Evolutionary conservation across 2,113 vertebrate species (phyloP).

Genomic region (Ictalurus furcatus): DNA sequence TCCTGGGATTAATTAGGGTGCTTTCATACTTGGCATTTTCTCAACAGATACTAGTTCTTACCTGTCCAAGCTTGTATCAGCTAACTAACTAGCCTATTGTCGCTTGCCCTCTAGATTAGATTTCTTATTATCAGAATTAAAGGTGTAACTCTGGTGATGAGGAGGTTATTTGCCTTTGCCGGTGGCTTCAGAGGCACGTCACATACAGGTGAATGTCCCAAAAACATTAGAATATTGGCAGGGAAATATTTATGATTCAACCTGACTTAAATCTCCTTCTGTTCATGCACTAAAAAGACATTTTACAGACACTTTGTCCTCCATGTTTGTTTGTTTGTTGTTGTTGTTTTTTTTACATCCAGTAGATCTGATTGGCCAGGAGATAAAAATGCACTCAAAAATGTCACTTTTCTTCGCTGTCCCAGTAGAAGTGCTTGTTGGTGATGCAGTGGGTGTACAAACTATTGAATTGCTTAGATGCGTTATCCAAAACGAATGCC

Average conservation of each 20-base stretch:
- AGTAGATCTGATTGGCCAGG: neutral
- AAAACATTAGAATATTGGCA: neutral
- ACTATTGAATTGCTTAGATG: neutral
- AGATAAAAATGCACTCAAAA: neutral
- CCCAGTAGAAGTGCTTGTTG: neutral
- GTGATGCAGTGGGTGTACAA: conserved; percentile 7
- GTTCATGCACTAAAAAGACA: neutral
- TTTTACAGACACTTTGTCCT: neutral
- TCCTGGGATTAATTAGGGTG: neutral
- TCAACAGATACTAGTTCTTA: neutral
- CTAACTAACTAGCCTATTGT: neutral
- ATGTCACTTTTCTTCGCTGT: neutral
- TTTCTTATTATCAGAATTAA: neutral
- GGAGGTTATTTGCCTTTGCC: neutral
- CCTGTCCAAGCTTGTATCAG: neutral
- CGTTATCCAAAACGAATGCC: neutral
- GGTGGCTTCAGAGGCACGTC: neutral
- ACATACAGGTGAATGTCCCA: neutral
- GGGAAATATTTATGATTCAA: neutral
- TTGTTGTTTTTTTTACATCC: neutral
- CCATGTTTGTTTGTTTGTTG: neutral
- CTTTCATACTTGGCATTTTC: neutral
- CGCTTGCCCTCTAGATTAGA: neutral
- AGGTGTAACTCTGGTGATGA: neutral
- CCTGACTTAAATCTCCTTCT: neutral